phyloP scores from a whole-genome alignment of 2,888 invertebrate species.

The Hybos culiciformis region DNA sequence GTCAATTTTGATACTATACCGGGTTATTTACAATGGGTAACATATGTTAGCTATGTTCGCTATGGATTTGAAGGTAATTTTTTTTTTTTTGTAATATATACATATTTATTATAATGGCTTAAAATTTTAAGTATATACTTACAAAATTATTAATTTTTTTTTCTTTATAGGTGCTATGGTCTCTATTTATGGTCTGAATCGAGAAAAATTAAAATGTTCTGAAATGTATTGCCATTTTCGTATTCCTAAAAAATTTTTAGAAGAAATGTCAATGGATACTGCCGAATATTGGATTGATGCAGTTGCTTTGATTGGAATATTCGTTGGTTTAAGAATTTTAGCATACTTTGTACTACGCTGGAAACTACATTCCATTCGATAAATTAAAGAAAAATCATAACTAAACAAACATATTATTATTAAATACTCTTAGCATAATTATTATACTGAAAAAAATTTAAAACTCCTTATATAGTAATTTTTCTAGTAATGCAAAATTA shows the following conservation, averaged over 20 bases:
- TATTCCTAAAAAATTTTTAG: conserved; percentile 66
- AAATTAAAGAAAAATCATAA: conserved; percentile 16
- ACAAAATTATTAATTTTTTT: background rate
- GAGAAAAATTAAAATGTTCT: conserved; percentile 69
- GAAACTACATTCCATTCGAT: conserved; percentile 48
- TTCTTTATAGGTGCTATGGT: conserved; percentile 53
- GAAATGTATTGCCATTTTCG: conserved; percentile 73
- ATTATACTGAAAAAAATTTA: too few relatives aligned
- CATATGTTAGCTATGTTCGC: conserved; percentile 79
- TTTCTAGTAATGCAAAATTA: too few relatives aligned
- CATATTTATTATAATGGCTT: background rate
- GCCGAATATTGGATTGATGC: conserved; percentile 72
- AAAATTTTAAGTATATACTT: background rate
- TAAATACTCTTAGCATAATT: background rate
- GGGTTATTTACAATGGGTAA: conserved; percentile 73
- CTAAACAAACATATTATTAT: background rate
- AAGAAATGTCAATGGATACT: conserved; percentile 70
- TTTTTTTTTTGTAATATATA: background rate
- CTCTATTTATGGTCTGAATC: conserved; percentile 76
- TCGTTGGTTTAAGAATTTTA: conserved; percentile 60
- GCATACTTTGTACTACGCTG: conserved; percentile 74
- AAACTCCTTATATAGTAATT: too few relatives aligned
- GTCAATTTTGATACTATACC: conserved; percentile 87
- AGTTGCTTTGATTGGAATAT: conserved; percentile 64
- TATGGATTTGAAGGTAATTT: conserved; percentile 72